Conservation (phyloP, 2,113 vertebrate genomes). For the Aspiorhynchus laticeps region DNA sequence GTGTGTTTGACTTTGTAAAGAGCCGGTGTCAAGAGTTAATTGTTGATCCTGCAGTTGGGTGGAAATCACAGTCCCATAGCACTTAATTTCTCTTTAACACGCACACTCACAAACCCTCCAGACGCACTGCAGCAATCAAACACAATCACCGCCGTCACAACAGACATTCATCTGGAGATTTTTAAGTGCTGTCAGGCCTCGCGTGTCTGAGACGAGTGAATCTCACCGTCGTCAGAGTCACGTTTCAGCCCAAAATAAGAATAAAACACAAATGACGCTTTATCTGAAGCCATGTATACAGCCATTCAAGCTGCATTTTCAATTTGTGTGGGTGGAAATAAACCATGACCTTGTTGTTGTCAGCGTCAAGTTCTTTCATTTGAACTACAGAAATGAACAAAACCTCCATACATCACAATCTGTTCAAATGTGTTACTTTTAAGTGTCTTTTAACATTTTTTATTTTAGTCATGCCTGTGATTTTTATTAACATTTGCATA, state of each 20-base stretch:
- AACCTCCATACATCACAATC: not conserved
- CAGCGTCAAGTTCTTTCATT: not conserved
- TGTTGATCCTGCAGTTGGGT: slow-evolving; percentile 16
- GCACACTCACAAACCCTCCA: not conserved
- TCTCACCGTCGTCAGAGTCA: not conserved
- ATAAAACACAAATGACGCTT: not conserved
- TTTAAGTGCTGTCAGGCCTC: slow-evolving; percentile 4
- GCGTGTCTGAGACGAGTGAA: not conserved
- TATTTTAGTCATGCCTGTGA: not conserved
- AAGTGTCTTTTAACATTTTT: not conserved
- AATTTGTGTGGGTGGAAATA: not conserved
- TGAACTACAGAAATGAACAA: not conserved
- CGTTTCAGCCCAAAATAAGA: not conserved
- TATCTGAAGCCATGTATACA: not conserved
- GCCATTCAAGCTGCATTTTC: not conserved
- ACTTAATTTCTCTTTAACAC: slow-evolving; percentile 17
- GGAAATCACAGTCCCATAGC: slow-evolving; percentile 28
- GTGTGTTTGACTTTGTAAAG: slow-evolving; percentile 67
- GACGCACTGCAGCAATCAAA: slow-evolving; percentile 3
- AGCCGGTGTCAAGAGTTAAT: slow-evolving; percentile 75
- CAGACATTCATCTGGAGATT: not conserved
- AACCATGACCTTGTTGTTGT: not conserved
- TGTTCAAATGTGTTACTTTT: not conserved
- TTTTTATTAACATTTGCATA: not conserved
- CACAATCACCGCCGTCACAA: not conserved